These are phyloP conservation scores for Eueides isabella DNA, from an alignment of 1,140 invertebrate genomes.

Conservation along the genomic window DNA sequence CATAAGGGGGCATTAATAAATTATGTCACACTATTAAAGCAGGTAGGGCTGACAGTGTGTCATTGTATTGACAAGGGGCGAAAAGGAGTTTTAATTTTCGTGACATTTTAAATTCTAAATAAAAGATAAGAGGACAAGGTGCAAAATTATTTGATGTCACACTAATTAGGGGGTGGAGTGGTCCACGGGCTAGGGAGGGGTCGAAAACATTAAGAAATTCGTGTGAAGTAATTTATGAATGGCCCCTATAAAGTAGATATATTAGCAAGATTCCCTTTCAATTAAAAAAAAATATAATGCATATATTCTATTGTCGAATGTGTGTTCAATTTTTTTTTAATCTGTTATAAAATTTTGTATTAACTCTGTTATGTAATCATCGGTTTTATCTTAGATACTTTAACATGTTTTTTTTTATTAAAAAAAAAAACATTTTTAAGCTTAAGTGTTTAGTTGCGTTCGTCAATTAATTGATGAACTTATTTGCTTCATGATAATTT, in stretches of 20 bases:
- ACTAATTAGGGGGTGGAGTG: too few species aligned
- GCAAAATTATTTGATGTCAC: too few species aligned
- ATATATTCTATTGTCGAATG: background rate
- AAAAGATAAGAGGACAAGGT: too few species aligned
- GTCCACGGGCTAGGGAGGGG: too few species aligned
- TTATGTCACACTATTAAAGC: too few species aligned
- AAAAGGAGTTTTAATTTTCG: too few species aligned
- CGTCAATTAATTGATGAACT: background rate
- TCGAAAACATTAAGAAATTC: too few species aligned
- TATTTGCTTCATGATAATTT: constrained; percentile 1
- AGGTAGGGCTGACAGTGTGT: too few species aligned
- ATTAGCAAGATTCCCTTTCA: background rate
- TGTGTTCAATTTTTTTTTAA: background rate
- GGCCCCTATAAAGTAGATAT: background rate
- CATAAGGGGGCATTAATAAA: background rate
- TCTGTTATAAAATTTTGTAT: background rate
- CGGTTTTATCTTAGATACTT: background rate
- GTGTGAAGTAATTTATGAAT: too few species aligned
- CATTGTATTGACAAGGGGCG: too few species aligned
- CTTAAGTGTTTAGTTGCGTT: background rate
- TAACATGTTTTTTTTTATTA: background rate
- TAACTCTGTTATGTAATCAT: background rate
- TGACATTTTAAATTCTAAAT: too few species aligned
- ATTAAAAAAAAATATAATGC: background rate
- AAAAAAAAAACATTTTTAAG: background rate